These are phyloP conservation scores for Drosophila pruinosa DNA, from an alignment of 1,140 invertebrate genomes.

Conservation along the genomic window DNA sequence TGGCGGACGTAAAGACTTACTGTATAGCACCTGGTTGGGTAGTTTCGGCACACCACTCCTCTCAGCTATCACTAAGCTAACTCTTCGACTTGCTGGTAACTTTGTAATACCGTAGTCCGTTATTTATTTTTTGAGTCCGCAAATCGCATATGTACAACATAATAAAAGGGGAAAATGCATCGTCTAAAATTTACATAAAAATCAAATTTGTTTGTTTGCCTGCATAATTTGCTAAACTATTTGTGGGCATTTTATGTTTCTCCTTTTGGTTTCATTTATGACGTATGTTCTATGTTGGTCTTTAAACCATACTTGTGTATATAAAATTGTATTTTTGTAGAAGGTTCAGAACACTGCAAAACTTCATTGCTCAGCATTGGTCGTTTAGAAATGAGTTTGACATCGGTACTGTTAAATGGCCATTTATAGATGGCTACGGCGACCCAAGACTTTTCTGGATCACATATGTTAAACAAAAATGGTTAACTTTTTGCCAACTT, in stretches of 20 bases:
- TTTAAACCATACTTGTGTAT: slow-evolving; percentile 21
- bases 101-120: too few relatives aligned
- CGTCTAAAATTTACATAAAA: slow-evolving; percentile 64
- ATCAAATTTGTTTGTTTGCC: too few relatives aligned
- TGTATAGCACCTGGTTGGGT: slow-evolving; percentile 38
- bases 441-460: slow-evolving; percentile 50
- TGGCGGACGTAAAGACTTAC: slow-evolving; percentile 50
- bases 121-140: neutral
- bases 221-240: slow-evolving; percentile 45
- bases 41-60: slow-evolving; percentile 13
- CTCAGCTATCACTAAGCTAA: neutral
- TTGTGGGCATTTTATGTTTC: slow-evolving; percentile 4
- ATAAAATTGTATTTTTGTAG: slow-evolving; percentile 68
- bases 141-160: neutral
- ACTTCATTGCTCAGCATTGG: slow-evolving; percentile 31
- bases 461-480: slow-evolving; percentile 62
- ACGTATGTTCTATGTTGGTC: neutral
- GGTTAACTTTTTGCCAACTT: slow-evolving; percentile 53
- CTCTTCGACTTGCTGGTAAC: neutral
- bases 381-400: slow-evolving; percentile 57
- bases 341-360: slow-evolving; percentile 23
- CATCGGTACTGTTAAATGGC: slow-evolving; percentile 39
- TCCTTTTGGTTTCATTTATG: too few relatives aligned
- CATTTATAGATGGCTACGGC: slow-evolving; percentile 30
- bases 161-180: neutral